Conservation (phyloP, 1,140 invertebrate species). For the Triops cancriformis region DNA sequence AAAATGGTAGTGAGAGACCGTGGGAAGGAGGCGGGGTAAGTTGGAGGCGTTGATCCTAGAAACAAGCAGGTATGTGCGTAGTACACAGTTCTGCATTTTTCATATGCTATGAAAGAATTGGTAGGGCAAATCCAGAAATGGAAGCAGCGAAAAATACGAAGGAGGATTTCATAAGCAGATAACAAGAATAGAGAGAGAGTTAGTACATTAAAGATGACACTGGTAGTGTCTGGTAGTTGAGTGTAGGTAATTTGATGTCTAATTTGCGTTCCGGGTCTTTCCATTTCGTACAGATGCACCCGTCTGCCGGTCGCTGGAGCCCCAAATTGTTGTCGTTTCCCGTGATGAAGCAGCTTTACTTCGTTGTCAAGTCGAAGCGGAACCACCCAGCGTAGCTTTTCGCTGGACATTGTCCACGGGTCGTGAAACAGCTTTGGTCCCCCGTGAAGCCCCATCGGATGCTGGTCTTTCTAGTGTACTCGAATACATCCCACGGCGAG, state of each 20-base stretch:
- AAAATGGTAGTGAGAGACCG: no score
- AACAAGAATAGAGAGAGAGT: no score
- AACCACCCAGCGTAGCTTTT: constrained; percentile 32
- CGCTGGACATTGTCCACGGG: constrained; percentile 31
- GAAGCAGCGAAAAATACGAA: no score
- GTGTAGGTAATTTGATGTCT: neutral
- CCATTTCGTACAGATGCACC: constrained; percentile 23
- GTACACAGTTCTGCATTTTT: no score
- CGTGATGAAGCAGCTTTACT: constrained; percentile 16
- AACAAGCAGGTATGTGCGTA: no score
- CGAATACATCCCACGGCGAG: constrained; percentile 51
- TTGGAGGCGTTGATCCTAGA: no score
- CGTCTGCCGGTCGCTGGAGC: constrained; percentile 21
- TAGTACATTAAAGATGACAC: no score
- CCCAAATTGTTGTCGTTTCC: constrained; percentile 19
- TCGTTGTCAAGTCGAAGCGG: constrained; percentile 31
- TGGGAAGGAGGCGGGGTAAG: no score
- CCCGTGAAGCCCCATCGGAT: constrained; percentile 24
- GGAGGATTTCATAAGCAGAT: no score
- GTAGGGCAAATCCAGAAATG: no score
- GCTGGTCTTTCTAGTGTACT: constrained; percentile 55
- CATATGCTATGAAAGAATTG: no score
- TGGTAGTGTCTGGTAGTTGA: neutral
- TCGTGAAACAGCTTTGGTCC: constrained; percentile 24
- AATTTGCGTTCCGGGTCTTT: neutral